A percentile compares a stretch with the other conserved stretches of the same genome.
These are phyloP conservation scores for Drosophila lacicola DNA, from an alignment of 2,888 invertebrate species.

Conservation along the genomic window DNA sequence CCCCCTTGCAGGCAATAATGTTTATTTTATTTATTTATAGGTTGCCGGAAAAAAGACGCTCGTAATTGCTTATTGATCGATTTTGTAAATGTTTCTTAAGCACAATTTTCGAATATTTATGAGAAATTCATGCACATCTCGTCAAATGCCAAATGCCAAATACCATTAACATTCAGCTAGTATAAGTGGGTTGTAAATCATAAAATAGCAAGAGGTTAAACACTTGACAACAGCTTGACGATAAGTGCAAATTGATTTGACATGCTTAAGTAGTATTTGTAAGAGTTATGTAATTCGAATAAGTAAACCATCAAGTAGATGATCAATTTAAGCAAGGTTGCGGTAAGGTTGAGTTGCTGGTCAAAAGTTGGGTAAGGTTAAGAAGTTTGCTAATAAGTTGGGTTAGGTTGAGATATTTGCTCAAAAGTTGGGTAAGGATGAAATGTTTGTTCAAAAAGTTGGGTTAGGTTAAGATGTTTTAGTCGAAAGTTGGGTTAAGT, in stretches of 20 bases:
- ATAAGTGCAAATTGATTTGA: conserved; percentile 48
- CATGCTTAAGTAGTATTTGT: not conserved
- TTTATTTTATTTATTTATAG: conserved; percentile 61
- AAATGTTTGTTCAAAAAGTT: not conserved
- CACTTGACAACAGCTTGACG: conserved; percentile 27
- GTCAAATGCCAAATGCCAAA: conserved; percentile 47
- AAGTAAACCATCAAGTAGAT: not conserved
- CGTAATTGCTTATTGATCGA: conserved; percentile 79
- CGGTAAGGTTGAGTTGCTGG: not conserved
- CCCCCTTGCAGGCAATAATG: conserved; percentile 16
- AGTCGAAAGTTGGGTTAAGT: no score
- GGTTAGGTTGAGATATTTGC: not conserved
- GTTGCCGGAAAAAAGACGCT: conserved; percentile 27
- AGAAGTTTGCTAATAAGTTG: not conserved
- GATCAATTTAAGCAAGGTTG: not conserved
- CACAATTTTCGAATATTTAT: conserved; percentile 47
- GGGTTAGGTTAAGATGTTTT: not conserved
- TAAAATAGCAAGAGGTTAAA: conserved; percentile 14
- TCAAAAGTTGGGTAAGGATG: not conserved
- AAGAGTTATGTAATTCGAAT: not conserved
- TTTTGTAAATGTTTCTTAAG: conserved; percentile 58
- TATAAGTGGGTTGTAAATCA: conserved; percentile 26
- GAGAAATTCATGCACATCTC: conserved; percentile 33
- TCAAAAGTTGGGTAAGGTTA: not conserved
- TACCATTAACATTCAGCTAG: conserved; percentile 50